Conservation (phyloP, 1,140 invertebrate genomes). For the Plectrocnemia conspersa region DNA sequence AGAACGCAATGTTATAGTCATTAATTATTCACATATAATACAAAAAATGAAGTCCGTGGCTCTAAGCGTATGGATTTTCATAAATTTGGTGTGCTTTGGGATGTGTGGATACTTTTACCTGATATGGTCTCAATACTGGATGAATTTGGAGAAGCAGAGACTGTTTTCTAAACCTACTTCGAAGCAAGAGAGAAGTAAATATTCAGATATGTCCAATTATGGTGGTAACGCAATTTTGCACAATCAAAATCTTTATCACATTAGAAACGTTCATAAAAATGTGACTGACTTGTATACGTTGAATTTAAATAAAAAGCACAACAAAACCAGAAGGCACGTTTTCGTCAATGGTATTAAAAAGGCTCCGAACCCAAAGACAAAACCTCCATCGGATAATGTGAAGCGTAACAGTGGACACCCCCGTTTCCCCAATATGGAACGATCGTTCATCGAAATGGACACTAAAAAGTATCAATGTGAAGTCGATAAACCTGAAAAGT, state of each 20-base stretch:
- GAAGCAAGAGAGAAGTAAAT: slow-evolving; percentile 38
- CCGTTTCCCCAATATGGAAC: slow-evolving; percentile 54
- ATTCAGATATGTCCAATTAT: slow-evolving; percentile 38
- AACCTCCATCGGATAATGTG: slow-evolving; percentile 39
- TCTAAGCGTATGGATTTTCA: slow-evolving; percentile 64
- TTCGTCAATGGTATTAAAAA: slow-evolving; percentile 8
- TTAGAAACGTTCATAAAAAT: slow-evolving; percentile 18
- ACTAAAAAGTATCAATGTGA: slow-evolving; percentile 50
- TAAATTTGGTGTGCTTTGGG: slow-evolving; percentile 63
- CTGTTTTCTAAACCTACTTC: slow-evolving; percentile 42
- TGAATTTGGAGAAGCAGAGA: slow-evolving; percentile 52
- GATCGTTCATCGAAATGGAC: slow-evolving; percentile 51
- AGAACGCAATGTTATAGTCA: slow-evolving; percentile 1
- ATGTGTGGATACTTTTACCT: slow-evolving; percentile 68
- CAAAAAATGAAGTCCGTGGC: slow-evolving; percentile 57
- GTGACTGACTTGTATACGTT: slow-evolving; percentile 17
- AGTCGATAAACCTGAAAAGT: slow-evolving; percentile 46
- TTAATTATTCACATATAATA: not conserved
- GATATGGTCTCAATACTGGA: slow-evolving; percentile 67
- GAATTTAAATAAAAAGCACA: slow-evolving; percentile 35
- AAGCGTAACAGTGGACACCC: slow-evolving; percentile 45
- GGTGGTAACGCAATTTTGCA: slow-evolving; percentile 24
- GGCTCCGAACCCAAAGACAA: slow-evolving; percentile 35
- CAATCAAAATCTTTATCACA: slow-evolving; percentile 6
- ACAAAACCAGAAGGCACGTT: slow-evolving; percentile 23